A percentile compares a stretch with the other conserved stretches of the same genome.
Conservation (phyloP, 1,140 invertebrate species). For the Drosophila repletoides region DNA sequence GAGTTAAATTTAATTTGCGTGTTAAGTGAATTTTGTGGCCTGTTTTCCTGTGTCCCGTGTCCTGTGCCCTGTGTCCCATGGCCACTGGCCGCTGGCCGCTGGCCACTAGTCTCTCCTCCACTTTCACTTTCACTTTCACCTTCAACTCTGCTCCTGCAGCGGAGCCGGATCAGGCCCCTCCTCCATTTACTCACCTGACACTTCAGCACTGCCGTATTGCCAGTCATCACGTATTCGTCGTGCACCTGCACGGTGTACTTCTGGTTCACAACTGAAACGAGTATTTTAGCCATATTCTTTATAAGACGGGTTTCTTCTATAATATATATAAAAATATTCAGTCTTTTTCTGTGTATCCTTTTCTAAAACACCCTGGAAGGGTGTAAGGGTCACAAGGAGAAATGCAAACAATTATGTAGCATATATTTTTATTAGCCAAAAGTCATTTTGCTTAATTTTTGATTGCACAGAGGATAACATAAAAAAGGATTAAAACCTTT, state of each 20-base stretch:
- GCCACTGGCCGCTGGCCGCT: too few relatives aligned
- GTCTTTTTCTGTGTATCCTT: too few relatives aligned
- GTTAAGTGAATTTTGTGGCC: slow-evolving; percentile 56
- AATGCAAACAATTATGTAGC: slow-evolving; percentile 47
- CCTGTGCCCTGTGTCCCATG: too few relatives aligned
- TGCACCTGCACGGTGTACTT: slow-evolving; percentile 94
- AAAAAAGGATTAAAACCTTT: slow-evolving; percentile 41
- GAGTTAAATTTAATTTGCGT: slow-evolving; percentile 54
- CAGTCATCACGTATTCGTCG: slow-evolving; percentile 93
- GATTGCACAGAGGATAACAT: slow-evolving; percentile 35
- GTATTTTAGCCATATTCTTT: slow-evolving; percentile 46
- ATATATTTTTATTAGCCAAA: slow-evolving; percentile 53
- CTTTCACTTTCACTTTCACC: not conserved
- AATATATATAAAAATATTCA: too few relatives aligned
- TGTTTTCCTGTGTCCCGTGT: too few relatives aligned
- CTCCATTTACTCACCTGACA: slow-evolving; percentile 85
- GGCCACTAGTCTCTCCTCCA: not conserved
- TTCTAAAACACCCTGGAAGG: too few relatives aligned
- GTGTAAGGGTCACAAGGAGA: slow-evolving; percentile 5
- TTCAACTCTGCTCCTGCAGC: not conserved
- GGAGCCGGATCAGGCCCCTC: not conserved
- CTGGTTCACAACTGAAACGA: slow-evolving; percentile 89
- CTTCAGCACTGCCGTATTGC: slow-evolving; percentile 92
- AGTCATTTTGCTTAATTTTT: slow-evolving; percentile 45
- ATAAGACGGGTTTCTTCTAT: too few relatives aligned